These are phyloP conservation scores for Napeogenes sylphis DNA, from an alignment of 2,888 invertebrate genomes.

Conservation along the genomic window DNA sequence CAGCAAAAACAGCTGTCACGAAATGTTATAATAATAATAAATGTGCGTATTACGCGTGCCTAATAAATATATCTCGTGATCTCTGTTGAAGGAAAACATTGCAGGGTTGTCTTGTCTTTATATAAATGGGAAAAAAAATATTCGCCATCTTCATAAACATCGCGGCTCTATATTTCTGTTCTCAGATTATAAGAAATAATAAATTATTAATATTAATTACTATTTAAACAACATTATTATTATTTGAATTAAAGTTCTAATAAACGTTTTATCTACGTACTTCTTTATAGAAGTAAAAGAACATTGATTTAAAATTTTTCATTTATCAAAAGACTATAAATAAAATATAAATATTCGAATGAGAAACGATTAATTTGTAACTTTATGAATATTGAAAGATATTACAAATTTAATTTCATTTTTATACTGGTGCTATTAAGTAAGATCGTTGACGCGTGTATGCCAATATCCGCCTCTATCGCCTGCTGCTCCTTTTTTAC, in stretches of 20 bases:
- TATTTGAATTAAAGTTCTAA: too few species aligned
- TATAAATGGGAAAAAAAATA: background rate
- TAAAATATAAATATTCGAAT: background rate
- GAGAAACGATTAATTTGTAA: background rate
- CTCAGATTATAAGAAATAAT: background rate
- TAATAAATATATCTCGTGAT: conserved; percentile 6
- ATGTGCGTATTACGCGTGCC: background rate
- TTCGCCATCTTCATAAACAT: background rate
- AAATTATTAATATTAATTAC: too few species aligned
- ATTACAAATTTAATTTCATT: conserved; percentile 22
- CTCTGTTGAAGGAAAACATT: conserved; percentile 4
- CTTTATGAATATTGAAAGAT: background rate
- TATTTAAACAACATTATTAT: too few species aligned
- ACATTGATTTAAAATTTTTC: too few species aligned
- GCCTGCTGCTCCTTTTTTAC: conserved; percentile 26
- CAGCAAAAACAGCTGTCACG: background rate
- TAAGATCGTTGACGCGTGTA: conserved; percentile 26
- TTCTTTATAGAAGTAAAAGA: too few species aligned
- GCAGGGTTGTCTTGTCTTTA: conserved; percentile 4
- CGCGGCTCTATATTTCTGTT: background rate
- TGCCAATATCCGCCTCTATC: conserved; percentile 33
- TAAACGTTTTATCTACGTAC: too few species aligned
- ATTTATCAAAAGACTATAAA: too few species aligned
- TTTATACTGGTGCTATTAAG: conserved; percentile 38
- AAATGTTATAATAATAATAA: background rate